A percentile compares a stretch with the other conserved stretches of the same genome.
Evolutionary conservation across 2,797 vertebrate genomes (phyloP).

Genomic region (Bovichtus diacanthus): DNA sequence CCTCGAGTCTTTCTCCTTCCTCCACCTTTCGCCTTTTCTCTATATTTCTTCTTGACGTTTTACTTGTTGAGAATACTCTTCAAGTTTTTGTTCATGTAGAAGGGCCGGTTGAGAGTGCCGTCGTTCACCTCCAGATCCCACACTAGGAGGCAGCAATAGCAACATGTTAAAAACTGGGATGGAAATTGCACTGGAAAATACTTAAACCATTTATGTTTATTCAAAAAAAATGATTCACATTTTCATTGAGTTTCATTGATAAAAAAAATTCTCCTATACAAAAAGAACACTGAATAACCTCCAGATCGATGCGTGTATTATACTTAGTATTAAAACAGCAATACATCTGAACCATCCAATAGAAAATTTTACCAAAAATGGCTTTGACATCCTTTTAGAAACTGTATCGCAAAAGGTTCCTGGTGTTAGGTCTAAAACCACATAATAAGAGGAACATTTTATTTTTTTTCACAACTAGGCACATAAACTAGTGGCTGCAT

Average conservation of each 20-base stretch:
- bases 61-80: constrained; percentile 77
- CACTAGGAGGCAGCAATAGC: constrained; percentile 84
- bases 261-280: constrained; percentile 82
- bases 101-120: constrained; percentile 82
- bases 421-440: constrained; percentile 80
- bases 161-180: constrained; percentile 40
- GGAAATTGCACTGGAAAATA: constrained; percentile 36
- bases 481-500: constrained; percentile 86
- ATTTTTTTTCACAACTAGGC: constrained; percentile 81
- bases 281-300: constrained; percentile 83
- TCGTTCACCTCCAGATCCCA: constrained; percentile 86
- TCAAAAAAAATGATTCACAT: constrained; percentile 80
- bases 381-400: constrained; percentile 89
- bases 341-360: constrained; percentile 81
- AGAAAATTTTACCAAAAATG: constrained; percentile 88
- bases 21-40: constrained; percentile 15
- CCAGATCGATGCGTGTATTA: constrained; percentile 79
- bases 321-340: constrained; percentile 83
- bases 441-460: constrained; percentile 68
- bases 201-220: constrained; percentile 83
- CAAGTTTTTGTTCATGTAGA: constrained; percentile 76
- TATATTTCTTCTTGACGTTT: constrained; percentile 34
- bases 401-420: constrained; percentile 82
- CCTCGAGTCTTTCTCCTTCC: constrained; percentile 26
- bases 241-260: constrained; percentile 74